Conservation (phyloP, 2,113 vertebrate species). For the Edolisoma coerulescens region DNA sequence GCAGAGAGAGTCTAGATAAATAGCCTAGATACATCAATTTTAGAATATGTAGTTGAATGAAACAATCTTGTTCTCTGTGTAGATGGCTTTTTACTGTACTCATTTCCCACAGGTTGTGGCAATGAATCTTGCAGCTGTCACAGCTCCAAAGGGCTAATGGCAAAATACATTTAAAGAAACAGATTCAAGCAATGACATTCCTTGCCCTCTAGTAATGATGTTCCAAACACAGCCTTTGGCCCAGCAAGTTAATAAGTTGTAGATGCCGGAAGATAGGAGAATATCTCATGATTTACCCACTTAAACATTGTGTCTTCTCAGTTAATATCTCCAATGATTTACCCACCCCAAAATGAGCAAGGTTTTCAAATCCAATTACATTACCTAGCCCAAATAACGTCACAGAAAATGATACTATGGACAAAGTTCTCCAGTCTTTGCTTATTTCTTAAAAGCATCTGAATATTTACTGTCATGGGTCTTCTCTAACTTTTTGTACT, state of each 20-base stretch:
- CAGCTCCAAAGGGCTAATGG: neutral
- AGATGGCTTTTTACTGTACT: neutral
- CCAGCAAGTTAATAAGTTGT: neutral
- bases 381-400: neutral
- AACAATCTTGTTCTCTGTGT: neutral
- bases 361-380: neutral
- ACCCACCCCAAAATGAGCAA: neutral
- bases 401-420: neutral
- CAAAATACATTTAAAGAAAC: neutral
- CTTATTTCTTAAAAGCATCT: neutral
- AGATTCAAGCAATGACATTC: neutral
- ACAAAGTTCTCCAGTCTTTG: neutral
- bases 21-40: neutral
- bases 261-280: neutral
- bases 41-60: neutral
- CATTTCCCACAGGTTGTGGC: neutral
- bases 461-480: neutral
- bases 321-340: neutral
- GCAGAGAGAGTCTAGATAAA: neutral
- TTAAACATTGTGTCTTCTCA: neutral
- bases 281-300: neutral
- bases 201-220: neutral
- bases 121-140: neutral
- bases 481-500: neutral
- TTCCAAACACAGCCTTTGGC: neutral